A percentile compares a stretch with the other conserved stretches of the same genome.
Evolutionary conservation across 1,140 invertebrate species (phyloP).

Genomic region (Drosophila suzukii): DNA sequence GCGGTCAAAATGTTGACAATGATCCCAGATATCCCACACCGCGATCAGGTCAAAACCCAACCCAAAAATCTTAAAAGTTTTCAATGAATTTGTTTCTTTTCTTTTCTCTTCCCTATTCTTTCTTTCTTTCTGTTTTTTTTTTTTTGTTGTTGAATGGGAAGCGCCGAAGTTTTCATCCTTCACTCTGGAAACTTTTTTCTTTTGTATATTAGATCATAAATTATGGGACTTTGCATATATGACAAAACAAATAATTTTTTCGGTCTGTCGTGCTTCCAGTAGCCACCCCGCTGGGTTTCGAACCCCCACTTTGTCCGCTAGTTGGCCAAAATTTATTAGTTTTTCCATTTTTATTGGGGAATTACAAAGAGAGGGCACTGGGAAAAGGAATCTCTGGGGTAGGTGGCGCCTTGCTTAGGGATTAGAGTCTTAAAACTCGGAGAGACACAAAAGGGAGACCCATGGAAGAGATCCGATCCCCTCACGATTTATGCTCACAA

Average conservation of each 20-base stretch:
- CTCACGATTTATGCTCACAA: conserved; percentile 71
- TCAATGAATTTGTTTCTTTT: conserved; percentile 64
- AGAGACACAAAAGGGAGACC: conserved; percentile 4
- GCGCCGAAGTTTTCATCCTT: conserved; percentile 61
- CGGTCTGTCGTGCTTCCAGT: conserved; percentile 55
- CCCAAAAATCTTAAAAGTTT: conserved; percentile 40
- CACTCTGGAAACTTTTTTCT: conserved; percentile 33
- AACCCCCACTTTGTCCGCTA: conserved; percentile 41
- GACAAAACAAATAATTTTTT: conserved; percentile 73
- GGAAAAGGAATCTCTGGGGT: conserved; percentile 37
- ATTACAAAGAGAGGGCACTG: conserved; percentile 33
- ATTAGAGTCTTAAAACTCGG: conserved; percentile 17
- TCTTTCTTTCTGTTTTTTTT: background rate
- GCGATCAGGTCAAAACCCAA: conserved; percentile 35
- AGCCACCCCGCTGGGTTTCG: conserved; percentile 52
- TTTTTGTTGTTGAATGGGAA: conserved; percentile 50
- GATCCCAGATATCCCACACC: conserved; percentile 49
- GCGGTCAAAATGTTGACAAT: conserved; percentile 75
- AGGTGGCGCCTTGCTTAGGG: conserved; percentile 47
- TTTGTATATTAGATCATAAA: conserved; percentile 72
- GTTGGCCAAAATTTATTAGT: conserved; percentile 58
- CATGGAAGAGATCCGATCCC: conserved; percentile 29
- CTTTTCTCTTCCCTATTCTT: conserved; percentile 9
- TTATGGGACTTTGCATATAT: conserved; percentile 70
- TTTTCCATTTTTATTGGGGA: conserved; percentile 50